Evolutionary conservation across 2,113 vertebrate genomes (phyloP).

Genomic region (Antechinus flavipes): DNA sequence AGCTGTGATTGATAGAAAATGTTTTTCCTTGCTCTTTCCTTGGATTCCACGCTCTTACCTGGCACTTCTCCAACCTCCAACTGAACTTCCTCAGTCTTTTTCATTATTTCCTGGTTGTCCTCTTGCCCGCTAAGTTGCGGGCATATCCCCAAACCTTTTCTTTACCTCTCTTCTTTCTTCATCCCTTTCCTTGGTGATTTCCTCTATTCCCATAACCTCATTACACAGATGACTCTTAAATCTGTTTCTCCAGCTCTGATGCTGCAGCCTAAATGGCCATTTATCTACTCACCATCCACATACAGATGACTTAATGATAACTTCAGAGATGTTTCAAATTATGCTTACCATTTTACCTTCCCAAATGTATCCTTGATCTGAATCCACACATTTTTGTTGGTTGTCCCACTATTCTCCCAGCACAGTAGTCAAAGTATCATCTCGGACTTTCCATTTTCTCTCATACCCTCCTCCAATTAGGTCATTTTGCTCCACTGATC

Average conservation of each 20-base stretch:
- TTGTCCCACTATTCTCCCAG: background rate
- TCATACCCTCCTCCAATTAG: background rate
- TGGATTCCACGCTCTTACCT: background rate
- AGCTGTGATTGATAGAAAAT: background rate
- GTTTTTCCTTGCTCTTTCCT: background rate
- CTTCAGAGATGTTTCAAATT: background rate
- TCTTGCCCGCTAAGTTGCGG: background rate
- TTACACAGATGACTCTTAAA: background rate
- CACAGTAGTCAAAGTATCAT: background rate
- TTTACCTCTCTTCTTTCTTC: background rate
- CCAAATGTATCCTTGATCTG: background rate
- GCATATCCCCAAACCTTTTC: background rate
- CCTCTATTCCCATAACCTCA: background rate
- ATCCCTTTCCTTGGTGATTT: background rate
- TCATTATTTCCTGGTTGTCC: background rate
- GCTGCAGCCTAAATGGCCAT: background rate
- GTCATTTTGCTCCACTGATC: background rate
- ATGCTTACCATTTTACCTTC: background rate
- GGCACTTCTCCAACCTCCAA: background rate
- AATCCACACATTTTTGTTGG: background rate
- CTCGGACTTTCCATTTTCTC: background rate
- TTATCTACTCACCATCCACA: background rate
- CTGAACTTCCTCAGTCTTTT: background rate
- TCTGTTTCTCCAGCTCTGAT: background rate
- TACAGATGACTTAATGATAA: background rate